Conservation (phyloP, 2,113 vertebrate species). For the Phodopus roborovskii region DNA sequence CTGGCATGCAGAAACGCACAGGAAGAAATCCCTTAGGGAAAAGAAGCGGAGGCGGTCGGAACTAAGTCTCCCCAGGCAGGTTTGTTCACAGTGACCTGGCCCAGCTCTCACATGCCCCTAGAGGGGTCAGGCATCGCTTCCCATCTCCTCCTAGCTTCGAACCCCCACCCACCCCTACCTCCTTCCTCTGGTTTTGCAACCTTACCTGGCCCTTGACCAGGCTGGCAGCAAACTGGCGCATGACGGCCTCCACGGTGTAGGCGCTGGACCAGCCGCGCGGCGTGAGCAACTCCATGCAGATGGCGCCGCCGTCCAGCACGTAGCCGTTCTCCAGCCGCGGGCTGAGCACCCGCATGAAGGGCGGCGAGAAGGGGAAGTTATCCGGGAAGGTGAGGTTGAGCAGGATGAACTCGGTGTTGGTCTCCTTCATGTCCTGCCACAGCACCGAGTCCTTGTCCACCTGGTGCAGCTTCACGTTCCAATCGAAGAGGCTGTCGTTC, state of each 20-base stretch:
- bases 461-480: slow-evolving; percentile 99
- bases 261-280: slow-evolving; percentile 99
- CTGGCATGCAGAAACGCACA: not conserved
- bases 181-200: fast-evolving
- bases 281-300: slow-evolving; percentile 99
- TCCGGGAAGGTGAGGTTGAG: slow-evolving; percentile 99
- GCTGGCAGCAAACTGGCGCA: slow-evolving; percentile 99
- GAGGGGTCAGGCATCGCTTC: not conserved
- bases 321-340: slow-evolving; percentile 99
- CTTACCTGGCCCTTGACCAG: slow-evolving; percentile 99
- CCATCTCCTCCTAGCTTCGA: not conserved
- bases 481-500: slow-evolving; percentile 99
- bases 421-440: slow-evolving; percentile 99
- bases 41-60: not conserved
- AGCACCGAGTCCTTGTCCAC: slow-evolving; percentile 99
- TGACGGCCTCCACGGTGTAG: slow-evolving; percentile 99
- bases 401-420: slow-evolving; percentile 98
- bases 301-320: slow-evolving; percentile 98
- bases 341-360: slow-evolving; percentile 98
- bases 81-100: not conserved
- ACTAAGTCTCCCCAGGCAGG: not conserved
- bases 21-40: not conserved
- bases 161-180: not conserved
- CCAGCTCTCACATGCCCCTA: not conserved
- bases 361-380: slow-evolving; percentile 99